Percentiles rank a stretch among this genome's conserved stretches.
phyloP scores from a whole-genome alignment of 1,140 invertebrate genomes.

The Orchesella cincta region DNA sequence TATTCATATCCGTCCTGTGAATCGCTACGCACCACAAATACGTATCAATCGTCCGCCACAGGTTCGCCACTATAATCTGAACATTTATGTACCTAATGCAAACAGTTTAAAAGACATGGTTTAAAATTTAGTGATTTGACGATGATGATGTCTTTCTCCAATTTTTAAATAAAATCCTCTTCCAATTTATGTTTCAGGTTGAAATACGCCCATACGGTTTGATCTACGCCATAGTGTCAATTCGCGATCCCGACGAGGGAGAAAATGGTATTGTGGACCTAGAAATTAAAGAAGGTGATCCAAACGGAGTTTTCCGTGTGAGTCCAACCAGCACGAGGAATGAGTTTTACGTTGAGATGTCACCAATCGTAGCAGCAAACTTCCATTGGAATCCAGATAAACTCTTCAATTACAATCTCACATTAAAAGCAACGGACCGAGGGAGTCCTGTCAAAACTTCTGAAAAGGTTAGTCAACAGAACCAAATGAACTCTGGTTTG shows the following conservation, averaged over 20 bases:
- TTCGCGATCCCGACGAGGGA: conserved; percentile 79
- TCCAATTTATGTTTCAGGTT: conserved; percentile 36
- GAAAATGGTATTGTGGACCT: conserved; percentile 80
- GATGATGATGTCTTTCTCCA: background rate
- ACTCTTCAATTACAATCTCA: conserved; percentile 80
- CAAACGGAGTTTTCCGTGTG: conserved; percentile 81
- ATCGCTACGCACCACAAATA: conserved; percentile 82
- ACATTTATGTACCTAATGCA: too few relatives aligned
- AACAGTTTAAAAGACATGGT: too few relatives aligned
- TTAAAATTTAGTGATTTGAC: background rate
- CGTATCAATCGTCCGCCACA: conserved; percentile 60
- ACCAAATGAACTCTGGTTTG: background rate
- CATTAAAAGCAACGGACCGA: conserved; percentile 77
- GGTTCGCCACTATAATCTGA: conserved; percentile 33
- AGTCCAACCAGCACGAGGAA: conserved; percentile 59
- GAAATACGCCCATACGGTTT: conserved; percentile 67
- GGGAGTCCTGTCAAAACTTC: conserved; percentile 69
- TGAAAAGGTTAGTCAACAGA: conserved; percentile 53
- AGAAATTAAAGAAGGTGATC: conserved; percentile 86
- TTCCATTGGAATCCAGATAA: conserved; percentile 39
- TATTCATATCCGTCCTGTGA: conserved; percentile 80
- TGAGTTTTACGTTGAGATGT: conserved; percentile 60
- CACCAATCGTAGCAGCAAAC: conserved; percentile 49
- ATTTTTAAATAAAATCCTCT: background rate
- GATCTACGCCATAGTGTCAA: conserved; percentile 85